Base-by-base conservation (phyloP, 2,113 vertebrate genomes). In the Chrysochloris asiatica region DNA sequence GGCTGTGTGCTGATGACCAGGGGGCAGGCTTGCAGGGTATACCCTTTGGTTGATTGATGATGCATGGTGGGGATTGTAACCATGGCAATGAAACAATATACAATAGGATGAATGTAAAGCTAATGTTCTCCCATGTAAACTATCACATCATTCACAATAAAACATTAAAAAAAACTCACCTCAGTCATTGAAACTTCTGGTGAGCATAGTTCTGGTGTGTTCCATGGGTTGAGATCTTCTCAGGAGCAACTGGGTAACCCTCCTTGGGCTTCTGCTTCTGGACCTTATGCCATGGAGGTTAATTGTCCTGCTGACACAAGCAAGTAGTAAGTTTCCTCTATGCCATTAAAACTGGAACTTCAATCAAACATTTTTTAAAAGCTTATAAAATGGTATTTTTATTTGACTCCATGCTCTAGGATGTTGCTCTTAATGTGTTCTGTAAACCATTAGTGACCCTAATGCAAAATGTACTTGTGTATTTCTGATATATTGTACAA, bases 401-500 rank as follows among this genome's bases (percentile, higher is more conserved):
- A 43, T 54, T 83, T 89, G 26, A 78, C 38, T 59, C n/a, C 0
- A 1, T 54, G 11, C 67, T 90, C 86, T 88, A 83, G 33, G 52
- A 87, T 45, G 43, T 61, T 86, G 65, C 72, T 91, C 19, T 80
- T 86, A 95, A 92, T 77, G 71, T 90, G 76, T 65, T 92, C 80
- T 77, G 45, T 33, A 94, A 91, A 81, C 91, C 59, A 54, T 89
- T 93, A 88, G 93, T 93, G 77, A 67, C 16, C 28, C 36, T 77
- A 41, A 69, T 72, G 30, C 16, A 81, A 86, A 83, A 77, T 81
- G 10, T 30, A 13, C 76, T 61, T 87, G 43, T 92, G 36, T 50
- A 63, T 81, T 88, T 88, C 41, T 88, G 59, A 69, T 83, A 73
- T 65, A 65, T 86, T 81, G 28, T 83, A 67, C 12, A 22, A 56